A percentile compares a stretch with the other conserved stretches of the same genome.
Conservation (phyloP, 1,140 invertebrate species). For the Sitophilus oryzae region DNA sequence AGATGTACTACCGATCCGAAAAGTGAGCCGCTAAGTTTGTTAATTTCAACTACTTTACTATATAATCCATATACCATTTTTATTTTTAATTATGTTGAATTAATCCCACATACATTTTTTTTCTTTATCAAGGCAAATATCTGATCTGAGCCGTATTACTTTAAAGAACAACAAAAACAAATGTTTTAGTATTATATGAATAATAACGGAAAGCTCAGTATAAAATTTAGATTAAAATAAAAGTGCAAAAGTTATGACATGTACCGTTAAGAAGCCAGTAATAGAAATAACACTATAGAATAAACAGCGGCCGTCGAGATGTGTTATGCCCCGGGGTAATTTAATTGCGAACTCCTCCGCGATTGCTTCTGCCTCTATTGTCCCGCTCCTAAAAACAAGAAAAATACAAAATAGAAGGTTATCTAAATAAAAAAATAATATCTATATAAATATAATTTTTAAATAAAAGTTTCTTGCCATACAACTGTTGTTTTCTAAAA, state of each 20-base stretch:
- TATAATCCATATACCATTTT: conserved; percentile 42
- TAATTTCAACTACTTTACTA: conserved; percentile 40
- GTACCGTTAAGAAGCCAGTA: conserved; percentile 22
- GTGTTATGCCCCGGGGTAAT: background rate
- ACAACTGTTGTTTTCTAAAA: too few relatives aligned
- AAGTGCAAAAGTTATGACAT: conserved; percentile 6
- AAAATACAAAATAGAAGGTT: too few relatives aligned
- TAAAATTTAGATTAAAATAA: background rate
- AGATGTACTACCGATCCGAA: conserved; percentile 35
- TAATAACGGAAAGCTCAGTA: conserved; percentile 29
- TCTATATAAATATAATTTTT: too few relatives aligned
- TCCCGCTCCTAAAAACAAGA: conserved; percentile 38
- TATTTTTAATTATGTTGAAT: conserved; percentile 13
- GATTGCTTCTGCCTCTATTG: conserved; percentile 35
- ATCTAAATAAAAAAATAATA: too few relatives aligned
- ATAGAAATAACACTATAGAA: conserved; percentile 27
- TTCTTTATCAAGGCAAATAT: conserved; percentile 18
- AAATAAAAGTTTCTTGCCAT: too few relatives aligned
- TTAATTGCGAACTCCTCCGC: conserved; percentile 38
- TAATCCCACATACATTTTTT: conserved; percentile 11
- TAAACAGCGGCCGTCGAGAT: conserved; percentile 31
- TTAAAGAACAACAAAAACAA: conserved; percentile 14
- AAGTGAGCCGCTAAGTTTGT: conserved; percentile 39
- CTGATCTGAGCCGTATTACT: conserved; percentile 15
- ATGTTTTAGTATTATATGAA: conserved; percentile 18